phyloP scores from a whole-genome alignment of 2,888 invertebrate genomes.

The Carcina quercana region DNA sequence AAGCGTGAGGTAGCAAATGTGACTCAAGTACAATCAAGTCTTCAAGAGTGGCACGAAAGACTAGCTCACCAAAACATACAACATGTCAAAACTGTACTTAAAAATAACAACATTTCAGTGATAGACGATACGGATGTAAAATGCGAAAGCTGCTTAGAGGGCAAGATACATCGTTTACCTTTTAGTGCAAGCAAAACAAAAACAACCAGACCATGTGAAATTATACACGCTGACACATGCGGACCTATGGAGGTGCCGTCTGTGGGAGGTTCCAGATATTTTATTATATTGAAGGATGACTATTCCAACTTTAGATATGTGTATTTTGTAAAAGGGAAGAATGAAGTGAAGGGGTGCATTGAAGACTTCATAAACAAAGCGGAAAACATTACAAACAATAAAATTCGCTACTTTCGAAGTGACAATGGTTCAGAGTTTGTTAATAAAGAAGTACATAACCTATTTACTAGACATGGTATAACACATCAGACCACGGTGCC shows the following conservation, averaged over 20 bases:
- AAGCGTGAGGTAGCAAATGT: background rate
- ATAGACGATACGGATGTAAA: background rate
- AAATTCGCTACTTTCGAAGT: background rate
- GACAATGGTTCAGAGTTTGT: too few relatives aligned
- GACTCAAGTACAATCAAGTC: too few relatives aligned
- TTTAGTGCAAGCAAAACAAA: background rate
- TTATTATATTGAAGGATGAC: background rate
- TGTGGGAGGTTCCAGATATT: background rate
- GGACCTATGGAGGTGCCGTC: background rate
- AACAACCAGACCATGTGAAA: too few relatives aligned
- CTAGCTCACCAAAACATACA: slow-evolving; percentile 1
- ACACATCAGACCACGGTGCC: too few relatives aligned
- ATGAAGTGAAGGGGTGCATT: background rate
- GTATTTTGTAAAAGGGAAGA: background rate
- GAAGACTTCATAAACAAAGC: background rate
- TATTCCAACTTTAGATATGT: background rate
- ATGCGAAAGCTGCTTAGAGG: slow-evolving; percentile 1
- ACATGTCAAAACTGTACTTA: background rate
- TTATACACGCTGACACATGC: slow-evolving; percentile 1
- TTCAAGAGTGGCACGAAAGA: slow-evolving; percentile 1
- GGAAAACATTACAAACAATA: background rate
- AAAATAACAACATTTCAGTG: background rate
- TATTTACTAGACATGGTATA: too few relatives aligned
- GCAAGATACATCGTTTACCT: background rate
- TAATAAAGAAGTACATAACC: too few relatives aligned